Conservation (phyloP, 2,888 invertebrate genomes). For the Himalopsyche japonica region DNA sequence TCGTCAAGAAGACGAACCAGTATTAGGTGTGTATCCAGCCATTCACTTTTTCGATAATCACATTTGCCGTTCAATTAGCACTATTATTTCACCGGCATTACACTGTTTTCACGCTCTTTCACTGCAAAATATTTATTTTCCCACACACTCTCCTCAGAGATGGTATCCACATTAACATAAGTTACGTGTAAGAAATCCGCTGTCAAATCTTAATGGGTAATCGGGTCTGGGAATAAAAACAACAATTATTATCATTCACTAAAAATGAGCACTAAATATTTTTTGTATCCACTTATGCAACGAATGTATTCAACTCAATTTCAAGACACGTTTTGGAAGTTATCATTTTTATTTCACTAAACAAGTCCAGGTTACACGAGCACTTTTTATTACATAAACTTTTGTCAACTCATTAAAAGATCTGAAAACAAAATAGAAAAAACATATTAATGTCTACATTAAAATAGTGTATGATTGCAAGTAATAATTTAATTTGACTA, state of each 20-base stretch:
- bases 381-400: neutral
- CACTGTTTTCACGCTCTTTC: conserved; percentile 8
- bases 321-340: neutral
- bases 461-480: too few species aligned
- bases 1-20: conserved; percentile 6
- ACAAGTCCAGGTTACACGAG: neutral
- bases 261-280: neutral
- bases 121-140: conserved; percentile 11
- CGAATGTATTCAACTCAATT: neutral
- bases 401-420: neutral
- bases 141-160: conserved; percentile 7
- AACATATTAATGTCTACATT: too few species aligned
- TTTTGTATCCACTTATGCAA: neutral
- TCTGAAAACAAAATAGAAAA: neutral
- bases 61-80: conserved; percentile 12
- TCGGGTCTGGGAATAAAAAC: neutral
- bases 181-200: neutral
- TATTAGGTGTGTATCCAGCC: conserved; percentile 1
- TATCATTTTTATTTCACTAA: neutral
- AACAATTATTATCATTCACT: conserved; percentile 1
- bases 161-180: conserved; percentile 2
- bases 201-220: conserved; percentile 1
- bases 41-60: conserved; percentile 1
- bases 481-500: too few species aligned
- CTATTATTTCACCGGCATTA: conserved; percentile 16